Evolutionary conservation across 1,140 invertebrate species (phyloP), one percentile per base, ranked within the genome.

Genomic region (Bombus vancouverensis): DNA sequence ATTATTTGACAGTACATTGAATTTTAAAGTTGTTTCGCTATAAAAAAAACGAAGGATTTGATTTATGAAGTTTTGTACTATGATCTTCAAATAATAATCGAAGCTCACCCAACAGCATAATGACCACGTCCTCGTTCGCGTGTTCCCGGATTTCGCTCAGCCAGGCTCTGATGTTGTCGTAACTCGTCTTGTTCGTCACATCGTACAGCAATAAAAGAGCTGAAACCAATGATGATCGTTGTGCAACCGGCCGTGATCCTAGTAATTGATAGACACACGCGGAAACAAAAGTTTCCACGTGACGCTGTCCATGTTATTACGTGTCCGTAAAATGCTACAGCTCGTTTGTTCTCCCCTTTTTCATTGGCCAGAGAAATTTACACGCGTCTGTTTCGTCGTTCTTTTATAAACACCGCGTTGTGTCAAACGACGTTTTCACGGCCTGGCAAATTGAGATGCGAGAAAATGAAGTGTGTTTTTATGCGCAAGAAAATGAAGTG

Each of bases 191-290:
- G 93, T 98, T 98, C 66, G 98, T 99, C 79, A 99, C 98, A 94
- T 99, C 98, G 95, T 99, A 99, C 0, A 99, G 96, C 80, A 99
- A 96, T 65, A 99, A 96, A 78, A 99, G 94, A 18, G 97, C 97
- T 98, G 95, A 89, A 96, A 97, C 88, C 70, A 88, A 83, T 91
- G 78, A 86, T 73, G n/a, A 74, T 79, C 53, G 66, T 88, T 82
- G 59, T 70, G 66, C 70, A 42, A 87, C 10, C n/a, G 34, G 42
- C 68, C 53, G 53, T 47, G 53, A 47, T 72, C 32, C n/a, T 47
- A 22, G 47, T 62, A 72, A 79, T 84, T 72, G 53, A 6, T 72
- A n/a, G 65, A 59, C 37, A 32, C 57, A 22, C 32, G 57, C 4
- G 18, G 39, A 47, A 62, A 80, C 75, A 72, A 72, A 57, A 80